Evolutionary conservation across 2,888 invertebrate genomes (phyloP), one percentile per base, ranked within the genome.

Genomic region (Coelopa pilipes): DNA sequence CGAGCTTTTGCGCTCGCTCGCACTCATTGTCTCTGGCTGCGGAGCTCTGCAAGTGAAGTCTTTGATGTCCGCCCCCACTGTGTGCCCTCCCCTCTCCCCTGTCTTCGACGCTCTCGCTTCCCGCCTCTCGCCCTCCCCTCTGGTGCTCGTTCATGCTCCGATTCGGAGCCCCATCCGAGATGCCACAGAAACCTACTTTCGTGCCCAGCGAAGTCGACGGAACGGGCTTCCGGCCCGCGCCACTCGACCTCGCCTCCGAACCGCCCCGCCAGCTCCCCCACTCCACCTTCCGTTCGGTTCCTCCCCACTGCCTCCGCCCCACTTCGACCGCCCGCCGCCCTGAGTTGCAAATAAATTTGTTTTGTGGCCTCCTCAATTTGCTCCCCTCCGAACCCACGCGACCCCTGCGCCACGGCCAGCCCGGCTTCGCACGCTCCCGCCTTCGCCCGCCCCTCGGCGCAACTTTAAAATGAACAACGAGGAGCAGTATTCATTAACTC

Each of bases 321-420:
- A 34, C 7, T 34, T 34, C 2, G 34, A n/a, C n/a, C n/a, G n/a
- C n/a, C n/a, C n/a, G n/a, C n/a, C n/a, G n/a, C n/a, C 34, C 7
- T 34, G 34, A 21, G n/a, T 34, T 45, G 24, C 21, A 19, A 21
- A 62, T 62, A 62, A 62, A 62, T 62, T 62, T 62, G 62, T 45
- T 62, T 62, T 62, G 62, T 62, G 62, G 62, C 62, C 62, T 62
- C 17, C 3, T n/a, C 34, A 12, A 62, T 34, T 34, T 45, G 24
- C 34, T 45, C 34, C 34, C 4, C 24, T 24, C 62, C 3, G 53
- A 53, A n/a, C 53, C 13, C 5, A 53, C 15, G 53, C 53, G n/a
- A n/a, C n/a, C 53, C n/a, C n/a, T 53, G 3, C 2, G 10, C 53
- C 13, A 9, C n/a, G 13, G 10, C 53, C 13, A 9, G 10, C 53